Base-by-base conservation (phyloP, 30 jellyfish, hydroid and myxozoan species). In the Chironex yamaguchii region DNA sequence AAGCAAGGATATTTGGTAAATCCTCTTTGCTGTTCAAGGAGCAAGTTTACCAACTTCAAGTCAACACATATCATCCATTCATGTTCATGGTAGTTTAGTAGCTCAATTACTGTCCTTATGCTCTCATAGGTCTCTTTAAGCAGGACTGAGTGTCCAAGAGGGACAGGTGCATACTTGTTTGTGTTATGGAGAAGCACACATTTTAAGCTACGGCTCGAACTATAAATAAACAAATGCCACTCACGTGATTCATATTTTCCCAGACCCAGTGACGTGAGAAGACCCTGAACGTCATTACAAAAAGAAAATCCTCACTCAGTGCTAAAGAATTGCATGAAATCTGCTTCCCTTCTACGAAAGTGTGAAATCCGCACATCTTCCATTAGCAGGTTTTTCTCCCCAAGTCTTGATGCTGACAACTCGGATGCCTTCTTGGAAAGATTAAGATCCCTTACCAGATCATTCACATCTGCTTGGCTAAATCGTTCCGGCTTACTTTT, bases 11-110 rank as follows among this genome's bases (percentile, higher is more conserved):
- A 65, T 21, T 65, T 65, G 79, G 79, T 28, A 23, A 65, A 65
- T 4, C 79, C 66, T 26, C 2, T 1, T 21, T 65, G 66, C 31
- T 1, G 2, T 65, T 58, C 67, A 1, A 65, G 79, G 62, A 65
- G 13, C 26, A 65, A 1, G 66, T 28, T 65, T 65, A 65, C 79
- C 79, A 65, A 26, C 79, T 65, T 65, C 31, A 65, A 13, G 31
- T 65, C 12, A 49, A 65, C 79, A 65, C 79, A 65, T 65, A 65
- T 65, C 22, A 48, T 12, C 62, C n/a, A n/a, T 48, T n/a, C 62
- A 48, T 48, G n/a, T 48, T n/a, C n/a, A n/a, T n/a, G n/a, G n/a
- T n/a, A n/a, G n/a, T n/a, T n/a, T n/a, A n/a, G n/a, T n/a, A n/a
- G n/a, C n/a, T n/a, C n/a, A n/a, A n/a, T n/a, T n/a, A n/a, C n/a